Percentiles rank a stretch among this genome's conserved stretches.
Conservation (phyloP, 2,888 invertebrate genomes). For the Hydraecia micacea region DNA sequence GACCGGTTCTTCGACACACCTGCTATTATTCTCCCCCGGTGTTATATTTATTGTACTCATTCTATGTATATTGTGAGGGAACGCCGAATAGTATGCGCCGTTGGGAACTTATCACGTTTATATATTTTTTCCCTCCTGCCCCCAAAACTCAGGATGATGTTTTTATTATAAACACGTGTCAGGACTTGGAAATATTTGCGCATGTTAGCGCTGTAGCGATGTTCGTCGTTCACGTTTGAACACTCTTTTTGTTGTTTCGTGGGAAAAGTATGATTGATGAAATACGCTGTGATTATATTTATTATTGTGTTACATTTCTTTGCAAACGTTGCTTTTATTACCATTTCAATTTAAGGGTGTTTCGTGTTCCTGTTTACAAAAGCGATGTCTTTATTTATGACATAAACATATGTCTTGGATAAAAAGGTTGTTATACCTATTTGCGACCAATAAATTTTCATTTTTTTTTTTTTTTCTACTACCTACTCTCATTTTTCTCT, state of each 20-base stretch:
- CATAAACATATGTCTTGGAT: not conserved
- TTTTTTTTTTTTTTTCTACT: no score
- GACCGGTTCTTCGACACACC: constrained; percentile 83
- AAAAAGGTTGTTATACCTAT: constrained; percentile 17
- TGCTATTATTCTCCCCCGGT: constrained; percentile 80
- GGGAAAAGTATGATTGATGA: constrained; percentile 73
- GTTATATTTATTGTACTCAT: constrained; percentile 82
- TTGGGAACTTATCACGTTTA: constrained; percentile 86
- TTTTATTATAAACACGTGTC: constrained; percentile 88
- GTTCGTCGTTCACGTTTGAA: constrained; percentile 78
- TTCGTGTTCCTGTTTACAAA: constrained; percentile 25
- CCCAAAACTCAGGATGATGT: constrained; percentile 79
- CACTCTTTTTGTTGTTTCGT: constrained; percentile 73
- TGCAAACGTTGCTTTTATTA: constrained; percentile 35
- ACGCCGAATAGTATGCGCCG: constrained; percentile 75
- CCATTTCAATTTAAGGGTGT: constrained; percentile 15
- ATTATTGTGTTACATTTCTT: constrained; percentile 51
- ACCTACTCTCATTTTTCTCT: not conserved
- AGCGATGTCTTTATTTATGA: constrained; percentile 15
- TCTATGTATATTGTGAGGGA: constrained; percentile 81
- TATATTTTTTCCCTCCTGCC: constrained; percentile 59
- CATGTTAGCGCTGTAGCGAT: constrained; percentile 80
- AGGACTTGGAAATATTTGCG: constrained; percentile 83
- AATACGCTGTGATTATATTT: constrained; percentile 56
- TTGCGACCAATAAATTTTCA: constrained; percentile 11